Base-by-base conservation (phyloP, 2,797 vertebrate genomes). In the Malurus splendens region DNA sequence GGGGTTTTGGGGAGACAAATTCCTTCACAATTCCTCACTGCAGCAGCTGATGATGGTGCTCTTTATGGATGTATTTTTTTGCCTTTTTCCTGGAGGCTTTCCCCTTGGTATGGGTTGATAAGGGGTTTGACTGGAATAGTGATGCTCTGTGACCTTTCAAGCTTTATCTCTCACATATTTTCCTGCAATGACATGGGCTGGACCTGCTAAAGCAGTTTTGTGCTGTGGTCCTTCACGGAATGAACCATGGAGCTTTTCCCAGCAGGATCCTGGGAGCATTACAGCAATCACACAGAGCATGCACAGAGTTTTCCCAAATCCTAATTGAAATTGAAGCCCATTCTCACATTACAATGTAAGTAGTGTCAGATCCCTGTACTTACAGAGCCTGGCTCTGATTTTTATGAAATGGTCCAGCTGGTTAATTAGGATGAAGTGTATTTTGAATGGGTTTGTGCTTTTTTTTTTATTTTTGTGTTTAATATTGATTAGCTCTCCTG, bases 391-490 rank as follows among this genome's bases (percentile, higher is more conserved):
- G 72, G 27, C 66, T 86, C 71, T 73, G 50, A 44, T 55, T 85
- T 90, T 71, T 73, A 71, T 90, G 48, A 73, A 81, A 45, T 32
- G 11, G 45, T 44, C 73, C 56, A 71, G 47, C 62, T 79, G 90
- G 33, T 90, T 91, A 75, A 90, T 90, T 82, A 76, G 60, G 42
- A 89, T 45, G 60, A 93, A 87, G 38, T 16, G 12, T 24, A 19
- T 64, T 90, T 57, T 67, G 56, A 80, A 41, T 67, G 47, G 24
- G 18, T 47, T 81, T 82, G 55, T 7, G 3, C 30, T 71, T 83
- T 62, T 71, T 83, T 62, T 89, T 89, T 76, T 57, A 82, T 78
- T 87, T 93, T 83, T 81, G 45, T 82, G 16, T 89, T 94, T 88
- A 59, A 74, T 93, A 86, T 52, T 89, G 79, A 74, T 93, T 86